Evolutionary conservation across 2,797 vertebrate genomes (phyloP), one percentile per base, ranked within the genome.

Genomic region (Sternotherus odoratus): DNA sequence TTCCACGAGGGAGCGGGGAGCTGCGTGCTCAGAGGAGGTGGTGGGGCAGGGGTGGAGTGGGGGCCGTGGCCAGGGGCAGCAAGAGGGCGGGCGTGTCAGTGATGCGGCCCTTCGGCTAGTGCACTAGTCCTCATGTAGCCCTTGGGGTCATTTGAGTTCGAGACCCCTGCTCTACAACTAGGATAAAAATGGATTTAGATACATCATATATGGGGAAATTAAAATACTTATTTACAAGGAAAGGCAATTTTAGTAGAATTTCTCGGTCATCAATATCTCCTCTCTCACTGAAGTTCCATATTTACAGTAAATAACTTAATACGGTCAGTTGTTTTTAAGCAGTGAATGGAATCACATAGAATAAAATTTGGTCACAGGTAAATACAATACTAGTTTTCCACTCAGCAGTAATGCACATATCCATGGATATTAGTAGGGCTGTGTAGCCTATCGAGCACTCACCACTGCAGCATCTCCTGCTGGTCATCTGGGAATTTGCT

Each of bases 371-470:
- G 87, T 87, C 83, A 72, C 36, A 87, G 75, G 90, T 89, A 94
- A 96, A 95, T 92, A 94, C 66, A 87, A 83, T 85, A 97, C 95
- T 74, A 36, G 84, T 94, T 96, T 95, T 92, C 92, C 81, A 81
- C 91, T 94, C 91, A 46, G 90, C 87, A 91, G 87, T 93, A 87
- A 82, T 91, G 95, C 63, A 5, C 83, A 83, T 96, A 95, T 95
- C 95, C 72, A 46, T 95, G 89, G 95, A 83, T 89, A 83, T 93
- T 92, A 96, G 92, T 79, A 49, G 11, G 87, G 33, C 10, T 94
- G 95, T 96, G 93, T 90, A 49, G 48, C 12, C 12, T 13, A 49
- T 49, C 3, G 48, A 49, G 48, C 48, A 49, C 48, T 49, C 48
- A 13, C 48, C 13, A 4, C 48, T 12, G 12, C 4, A 4, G 48